These are phyloP conservation scores for Tadarida brasiliensis DNA, from an alignment of 2,797 vertebrate genomes.

Conservation along the genomic window DNA sequence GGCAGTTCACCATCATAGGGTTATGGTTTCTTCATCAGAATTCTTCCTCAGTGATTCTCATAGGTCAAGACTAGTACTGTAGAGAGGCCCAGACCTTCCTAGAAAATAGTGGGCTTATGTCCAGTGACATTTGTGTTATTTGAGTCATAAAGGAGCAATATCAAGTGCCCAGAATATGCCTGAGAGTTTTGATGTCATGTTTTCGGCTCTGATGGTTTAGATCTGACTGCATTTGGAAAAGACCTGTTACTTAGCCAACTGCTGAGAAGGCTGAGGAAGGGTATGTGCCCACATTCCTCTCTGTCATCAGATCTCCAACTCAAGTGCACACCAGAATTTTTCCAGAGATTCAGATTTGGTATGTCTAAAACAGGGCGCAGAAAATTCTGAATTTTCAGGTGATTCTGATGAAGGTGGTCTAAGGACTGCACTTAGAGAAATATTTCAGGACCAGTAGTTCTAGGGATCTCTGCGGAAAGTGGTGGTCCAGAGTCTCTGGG, in stretches of 20 bases:
- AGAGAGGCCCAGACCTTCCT: neutral
- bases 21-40: neutral
- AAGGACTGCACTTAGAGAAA: neutral
- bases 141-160: neutral
- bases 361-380: fast-evolving
- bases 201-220: neutral
- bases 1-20: fast-evolving
- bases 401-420: neutral
- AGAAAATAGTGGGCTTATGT: neutral
- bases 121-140: neutral
- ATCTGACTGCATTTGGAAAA: neutral
- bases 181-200: neutral
- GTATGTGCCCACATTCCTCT: neutral
- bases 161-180: neutral
- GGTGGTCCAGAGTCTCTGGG: neutral
- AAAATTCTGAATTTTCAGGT: neutral
- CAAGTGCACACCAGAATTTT: neutral
- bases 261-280: neutral
- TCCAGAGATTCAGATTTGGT: neutral
- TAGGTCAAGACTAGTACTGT: neutral
- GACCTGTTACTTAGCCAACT: neutral
- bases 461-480: neutral
- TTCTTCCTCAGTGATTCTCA: neutral
- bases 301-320: neutral
- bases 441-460: neutral